Percentiles rank a stretch among this genome's conserved stretches.
Conservation (phyloP, 1,140 invertebrate genomes). For the Bombus picipes region DNA sequence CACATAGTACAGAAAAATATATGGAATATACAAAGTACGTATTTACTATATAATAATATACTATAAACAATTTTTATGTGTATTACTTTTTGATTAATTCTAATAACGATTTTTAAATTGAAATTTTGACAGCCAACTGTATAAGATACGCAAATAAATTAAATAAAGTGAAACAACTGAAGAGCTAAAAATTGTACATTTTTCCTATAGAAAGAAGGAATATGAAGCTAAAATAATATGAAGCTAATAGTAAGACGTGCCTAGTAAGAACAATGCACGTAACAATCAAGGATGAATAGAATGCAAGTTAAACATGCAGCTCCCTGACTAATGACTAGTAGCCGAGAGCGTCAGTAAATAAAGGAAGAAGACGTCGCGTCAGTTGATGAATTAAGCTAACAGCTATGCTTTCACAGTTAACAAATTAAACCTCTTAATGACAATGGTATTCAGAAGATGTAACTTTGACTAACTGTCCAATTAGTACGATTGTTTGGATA, state of each 20-base stretch:
- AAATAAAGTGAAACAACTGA: no score
- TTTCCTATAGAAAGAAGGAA: no score
- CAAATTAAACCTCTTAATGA: slow-evolving; percentile 12
- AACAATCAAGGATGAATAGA: slow-evolving; percentile 18
- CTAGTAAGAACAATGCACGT: background rate
- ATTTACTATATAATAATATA: no score
- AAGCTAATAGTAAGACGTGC: background rate
- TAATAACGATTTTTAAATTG: no score
- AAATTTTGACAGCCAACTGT: no score
- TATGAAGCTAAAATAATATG: no score
- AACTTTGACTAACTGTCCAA: background rate
- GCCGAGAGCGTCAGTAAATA: slow-evolving; percentile 9
- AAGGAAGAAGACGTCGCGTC: background rate
- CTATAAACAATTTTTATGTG: no score
- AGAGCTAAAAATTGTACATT: no score
- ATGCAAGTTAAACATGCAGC: background rate
- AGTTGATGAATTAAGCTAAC: slow-evolving; percentile 23
- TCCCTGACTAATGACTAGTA: slow-evolving; percentile 15
- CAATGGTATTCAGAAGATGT: background rate
- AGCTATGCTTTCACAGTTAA: slow-evolving; percentile 4
- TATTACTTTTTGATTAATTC: no score
- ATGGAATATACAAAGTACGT: no score
- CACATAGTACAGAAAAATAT: no score
- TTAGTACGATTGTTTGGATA: slow-evolving; percentile 2
- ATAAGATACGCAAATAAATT: no score